phyloP scores from a whole-genome alignment of 2,797 vertebrate species.

The Saxicola maurus region DNA sequence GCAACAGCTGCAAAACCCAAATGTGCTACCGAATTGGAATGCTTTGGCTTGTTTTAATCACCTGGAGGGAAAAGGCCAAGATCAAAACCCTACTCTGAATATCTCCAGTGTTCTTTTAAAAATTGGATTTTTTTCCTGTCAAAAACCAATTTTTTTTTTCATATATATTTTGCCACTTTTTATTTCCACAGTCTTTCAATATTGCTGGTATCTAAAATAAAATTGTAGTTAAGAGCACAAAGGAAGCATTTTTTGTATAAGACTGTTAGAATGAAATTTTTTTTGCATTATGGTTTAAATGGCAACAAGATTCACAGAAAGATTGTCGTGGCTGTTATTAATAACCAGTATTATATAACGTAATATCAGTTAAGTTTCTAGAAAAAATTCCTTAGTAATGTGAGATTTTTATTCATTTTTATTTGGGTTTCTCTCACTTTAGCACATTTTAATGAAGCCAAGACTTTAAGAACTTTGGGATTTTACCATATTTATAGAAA shows the following conservation, averaged over 20 bases:
- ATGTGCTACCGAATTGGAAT: background rate
- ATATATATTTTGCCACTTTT: background rate
- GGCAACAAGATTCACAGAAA: background rate
- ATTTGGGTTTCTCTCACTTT: background rate
- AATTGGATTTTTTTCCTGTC: background rate
- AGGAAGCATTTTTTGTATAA: background rate
- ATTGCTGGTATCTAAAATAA: background rate
- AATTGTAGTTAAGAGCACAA: background rate
- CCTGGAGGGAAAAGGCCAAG: background rate
- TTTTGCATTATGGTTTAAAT: background rate
- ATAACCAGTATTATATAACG: background rate
- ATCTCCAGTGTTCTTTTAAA: background rate
- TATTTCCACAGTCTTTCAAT: background rate
- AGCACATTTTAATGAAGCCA: background rate
- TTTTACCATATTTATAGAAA: background rate
- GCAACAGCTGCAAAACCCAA: background rate
- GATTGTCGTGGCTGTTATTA: background rate
- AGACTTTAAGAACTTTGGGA: background rate
- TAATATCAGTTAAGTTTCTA: background rate
- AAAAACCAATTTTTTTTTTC: background rate
- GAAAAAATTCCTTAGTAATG: background rate
- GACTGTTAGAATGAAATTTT: background rate
- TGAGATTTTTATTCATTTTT: background rate
- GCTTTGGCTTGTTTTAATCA: background rate
- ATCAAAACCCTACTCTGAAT: background rate